A percentile compares a stretch with the other conserved stretches of the same genome.
Conservation (phyloP, 2,797 vertebrate genomes). For the Mastacembelus armatus region DNA sequence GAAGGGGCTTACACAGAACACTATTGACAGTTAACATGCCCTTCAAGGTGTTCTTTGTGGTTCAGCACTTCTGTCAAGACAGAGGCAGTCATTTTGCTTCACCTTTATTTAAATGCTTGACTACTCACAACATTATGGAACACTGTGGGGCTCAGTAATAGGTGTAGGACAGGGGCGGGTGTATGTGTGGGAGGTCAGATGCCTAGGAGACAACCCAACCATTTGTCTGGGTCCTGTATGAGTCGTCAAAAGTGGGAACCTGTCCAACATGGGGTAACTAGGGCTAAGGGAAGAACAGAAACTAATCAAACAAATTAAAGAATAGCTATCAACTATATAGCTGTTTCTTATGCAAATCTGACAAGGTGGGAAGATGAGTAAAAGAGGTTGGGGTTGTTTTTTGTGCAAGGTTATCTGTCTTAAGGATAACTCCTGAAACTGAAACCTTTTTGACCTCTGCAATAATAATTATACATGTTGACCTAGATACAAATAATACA, state of each 20-base stretch:
- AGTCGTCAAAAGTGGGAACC: slow-evolving; percentile 57
- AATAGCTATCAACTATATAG: slow-evolving; percentile 36
- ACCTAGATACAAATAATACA: slow-evolving; percentile 53
- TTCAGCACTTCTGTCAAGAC: slow-evolving; percentile 99
- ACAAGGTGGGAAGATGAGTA: slow-evolving; percentile 33
- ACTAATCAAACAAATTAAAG: slow-evolving; percentile 55
- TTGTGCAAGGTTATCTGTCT: slow-evolving; percentile 16
- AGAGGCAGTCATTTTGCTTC: slow-evolving; percentile 94
- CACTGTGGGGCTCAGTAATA: slow-evolving; percentile 82
- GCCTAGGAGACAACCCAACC: slow-evolving; percentile 65
- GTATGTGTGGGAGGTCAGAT: slow-evolving; percentile 73
- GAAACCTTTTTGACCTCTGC: slow-evolving; percentile 52
- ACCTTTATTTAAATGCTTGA: slow-evolving; percentile 98
- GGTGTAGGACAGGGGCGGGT: slow-evolving; percentile 69
- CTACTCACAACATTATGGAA: slow-evolving; percentile 91
- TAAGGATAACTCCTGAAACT: slow-evolving; percentile 28
- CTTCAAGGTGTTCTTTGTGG: slow-evolving; percentile 93
- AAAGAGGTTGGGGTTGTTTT: slow-evolving; percentile 18
- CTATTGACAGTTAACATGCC: slow-evolving; percentile 89
- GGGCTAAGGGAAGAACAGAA: slow-evolving; percentile 44
- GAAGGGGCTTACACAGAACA: slow-evolving; percentile 84
- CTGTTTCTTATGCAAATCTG: slow-evolving; percentile 50
- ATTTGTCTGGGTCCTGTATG: slow-evolving; percentile 66
- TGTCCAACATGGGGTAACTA: slow-evolving; percentile 45
- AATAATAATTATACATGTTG: slow-evolving; percentile 54